A percentile compares a stretch with the other conserved stretches of the same genome.
Conservation (phyloP, 2,888 invertebrate genomes). For the Busseola fusca region DNA sequence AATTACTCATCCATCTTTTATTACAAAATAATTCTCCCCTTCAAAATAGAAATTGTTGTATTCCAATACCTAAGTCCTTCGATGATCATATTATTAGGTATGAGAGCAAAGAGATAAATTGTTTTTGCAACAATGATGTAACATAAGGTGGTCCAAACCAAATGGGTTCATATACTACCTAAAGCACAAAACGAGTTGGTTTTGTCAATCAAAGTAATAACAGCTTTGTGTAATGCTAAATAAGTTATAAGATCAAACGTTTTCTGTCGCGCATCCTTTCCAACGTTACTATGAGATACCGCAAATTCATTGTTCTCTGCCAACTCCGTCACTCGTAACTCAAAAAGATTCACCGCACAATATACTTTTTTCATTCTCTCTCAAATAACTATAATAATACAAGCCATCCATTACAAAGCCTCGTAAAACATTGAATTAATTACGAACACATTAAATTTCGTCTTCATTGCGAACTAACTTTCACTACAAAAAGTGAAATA, state of each 20-base stretch:
- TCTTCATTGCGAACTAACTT: constrained; percentile 43
- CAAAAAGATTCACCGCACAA: neutral
- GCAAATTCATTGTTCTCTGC: neutral
- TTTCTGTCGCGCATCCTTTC: neutral
- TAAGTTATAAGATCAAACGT: neutral
- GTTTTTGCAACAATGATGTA: neutral
- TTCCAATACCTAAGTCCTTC: neutral
- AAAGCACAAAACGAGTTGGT: neutral
- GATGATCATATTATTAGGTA: neutral
- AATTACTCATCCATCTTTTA: neutral
- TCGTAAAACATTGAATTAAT: constrained; percentile 51
- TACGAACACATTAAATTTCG: constrained; percentile 35
- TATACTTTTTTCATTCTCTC: constrained; percentile 16
- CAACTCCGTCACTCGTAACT: neutral
- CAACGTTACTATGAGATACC: neutral
- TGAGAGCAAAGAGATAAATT: too few relatives aligned
- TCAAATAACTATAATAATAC: constrained; percentile 26
- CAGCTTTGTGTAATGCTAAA: neutral
- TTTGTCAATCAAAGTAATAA: neutral
- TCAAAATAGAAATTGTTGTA: neutral
- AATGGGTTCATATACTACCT: neutral
- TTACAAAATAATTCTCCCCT: neutral
- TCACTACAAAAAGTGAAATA: constrained; percentile 56
- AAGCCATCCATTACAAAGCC: constrained; percentile 25
- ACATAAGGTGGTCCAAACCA: neutral